phyloP scores from a whole-genome alignment of 2,888 invertebrate genomes.

The Phyto melanocephala region DNA sequence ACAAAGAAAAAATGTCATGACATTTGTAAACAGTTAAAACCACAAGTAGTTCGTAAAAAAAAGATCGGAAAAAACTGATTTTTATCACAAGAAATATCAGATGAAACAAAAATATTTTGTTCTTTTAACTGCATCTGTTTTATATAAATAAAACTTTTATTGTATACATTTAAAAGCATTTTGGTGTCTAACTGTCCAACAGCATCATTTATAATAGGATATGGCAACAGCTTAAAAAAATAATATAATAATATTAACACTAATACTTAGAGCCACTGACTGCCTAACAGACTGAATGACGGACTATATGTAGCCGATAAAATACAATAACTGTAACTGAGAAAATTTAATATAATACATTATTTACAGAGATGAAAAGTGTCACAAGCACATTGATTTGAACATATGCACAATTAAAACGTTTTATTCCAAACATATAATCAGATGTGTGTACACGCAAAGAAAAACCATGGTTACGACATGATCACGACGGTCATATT shows the following conservation, averaged over 20 bases:
- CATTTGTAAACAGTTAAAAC: constrained; percentile 22
- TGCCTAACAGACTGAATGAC: not conserved
- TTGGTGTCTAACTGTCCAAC: constrained; percentile 34
- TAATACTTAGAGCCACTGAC: not conserved
- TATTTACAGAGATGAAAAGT: not conserved
- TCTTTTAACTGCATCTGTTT: not conserved
- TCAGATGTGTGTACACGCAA: too few species aligned
- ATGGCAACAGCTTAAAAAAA: too few species aligned
- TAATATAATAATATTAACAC: too few species aligned
- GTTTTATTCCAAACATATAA: too few species aligned
- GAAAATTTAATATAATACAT: not conserved
- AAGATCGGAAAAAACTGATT: constrained; percentile 22
- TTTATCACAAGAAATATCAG: not conserved
- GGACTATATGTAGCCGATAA: too few species aligned
- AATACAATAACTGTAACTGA: not conserved
- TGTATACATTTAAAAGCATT: constrained; percentile 32
- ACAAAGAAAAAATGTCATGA: not conserved
- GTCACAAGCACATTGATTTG: too few species aligned
- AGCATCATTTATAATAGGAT: not conserved
- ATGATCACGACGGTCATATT: too few species aligned
- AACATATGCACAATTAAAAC: too few species aligned
- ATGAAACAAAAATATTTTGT: not conserved
- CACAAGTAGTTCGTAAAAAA: constrained; percentile 36
- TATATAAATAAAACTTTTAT: constrained; percentile 29
- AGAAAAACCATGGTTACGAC: too few species aligned